Percentiles rank a stretch among this genome's conserved stretches.
These are phyloP conservation scores for Maniola jurtina DNA, from an alignment of 1,140 invertebrate species.

Conservation along the genomic window DNA sequence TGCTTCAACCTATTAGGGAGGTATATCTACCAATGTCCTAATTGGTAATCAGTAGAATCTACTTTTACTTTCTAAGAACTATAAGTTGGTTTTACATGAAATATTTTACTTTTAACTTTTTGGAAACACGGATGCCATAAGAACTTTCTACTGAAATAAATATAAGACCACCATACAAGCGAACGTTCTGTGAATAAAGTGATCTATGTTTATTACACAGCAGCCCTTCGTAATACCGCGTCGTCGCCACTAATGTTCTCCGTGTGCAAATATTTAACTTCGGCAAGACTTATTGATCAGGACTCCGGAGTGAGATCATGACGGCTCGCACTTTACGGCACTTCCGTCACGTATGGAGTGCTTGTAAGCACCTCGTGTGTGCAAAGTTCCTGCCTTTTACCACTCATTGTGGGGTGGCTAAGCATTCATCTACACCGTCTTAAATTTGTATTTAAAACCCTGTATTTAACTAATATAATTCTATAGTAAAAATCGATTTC, in stretches of 20 bases:
- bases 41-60: too few species aligned
- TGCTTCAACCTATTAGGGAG: too few species aligned
- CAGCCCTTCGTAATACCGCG: conserved; percentile 21
- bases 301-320: conserved; percentile 54
- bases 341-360: conserved; percentile 64
- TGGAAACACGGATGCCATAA: too few species aligned
- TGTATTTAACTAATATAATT: too few species aligned
- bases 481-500: too few species aligned
- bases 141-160: too few species aligned
- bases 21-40: too few species aligned
- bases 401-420: conserved; percentile 10
- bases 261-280: conserved; percentile 70
- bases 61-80: too few species aligned
- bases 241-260: conserved; percentile 57
- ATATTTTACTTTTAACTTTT: too few species aligned
- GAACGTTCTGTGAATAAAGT: conserved; percentile 11
- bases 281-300: conserved; percentile 66
- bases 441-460: too few species aligned
- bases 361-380: conserved; percentile 52
- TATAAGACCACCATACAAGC: background rate
- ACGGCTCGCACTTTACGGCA: conserved; percentile 42
- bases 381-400: conserved; percentile 39
- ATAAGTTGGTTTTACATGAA: too few species aligned
- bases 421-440: background rate
- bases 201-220: conserved; percentile 16